Base-by-base conservation (phyloP, 2,113 vertebrate genomes). In the Penelope pileata region DNA sequence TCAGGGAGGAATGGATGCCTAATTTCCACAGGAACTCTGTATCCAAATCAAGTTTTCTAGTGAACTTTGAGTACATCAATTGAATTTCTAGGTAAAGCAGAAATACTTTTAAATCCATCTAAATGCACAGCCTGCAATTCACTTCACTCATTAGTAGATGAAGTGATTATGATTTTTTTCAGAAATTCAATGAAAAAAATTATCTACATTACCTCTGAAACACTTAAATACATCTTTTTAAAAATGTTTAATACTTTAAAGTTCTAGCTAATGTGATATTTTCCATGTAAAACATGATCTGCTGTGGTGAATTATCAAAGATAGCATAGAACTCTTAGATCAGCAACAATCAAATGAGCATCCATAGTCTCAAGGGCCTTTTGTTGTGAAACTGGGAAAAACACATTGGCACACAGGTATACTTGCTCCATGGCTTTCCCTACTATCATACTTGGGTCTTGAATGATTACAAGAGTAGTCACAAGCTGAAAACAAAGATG, bases 341-440 rank as follows among this genome's bases (percentile, higher is more conserved):
- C 90, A 94, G 63, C 27, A 80, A 97, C 93, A 96, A 94, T 87
- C 56, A 95, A 97, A 96, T 48, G 19, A 94, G 50, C 30, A 19
- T 24, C 94, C 38, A 51, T 34, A 63, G 27, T 83, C 64, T 68
- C 54, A 91, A 70, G 32, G 47, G 63, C 6, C 43, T 91, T 94
- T 92, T 75, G 12, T 58, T 94, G 47, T 79, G 73, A 93, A 88
- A 64, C 16, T 77, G 82, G 63, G 80, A 54, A 83, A 87, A 94
- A 82, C 30, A 58, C 16, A 63, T 26, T 77, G 43, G n/a, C 22
- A 74, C 43, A 87, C 16, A 88, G 62, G 59, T 90, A 83, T 30
- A 86, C 59, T 62, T 81, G 45, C 34, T 86, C 43, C 72, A 69
- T 15, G 62, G 29, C 15, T 79, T 66, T 69, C 47, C 48, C 64